These are phyloP conservation scores for Trachemys scripta DNA, from an alignment of 2,113 vertebrate genomes.

Conservation along the genomic window DNA sequence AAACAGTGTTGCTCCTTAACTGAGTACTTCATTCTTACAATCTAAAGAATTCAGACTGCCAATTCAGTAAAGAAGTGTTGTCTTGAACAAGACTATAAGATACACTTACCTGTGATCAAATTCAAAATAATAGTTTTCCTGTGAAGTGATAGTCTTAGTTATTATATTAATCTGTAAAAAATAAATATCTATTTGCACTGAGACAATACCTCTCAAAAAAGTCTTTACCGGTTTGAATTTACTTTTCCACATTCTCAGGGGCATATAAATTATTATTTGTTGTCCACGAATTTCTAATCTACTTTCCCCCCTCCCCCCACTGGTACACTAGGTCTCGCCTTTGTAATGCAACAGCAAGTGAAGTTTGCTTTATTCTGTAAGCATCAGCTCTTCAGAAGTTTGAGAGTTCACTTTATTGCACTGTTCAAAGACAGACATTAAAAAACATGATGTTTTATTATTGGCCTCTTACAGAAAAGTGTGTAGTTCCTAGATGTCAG, in stretches of 20 bases:
- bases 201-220: not conserved
- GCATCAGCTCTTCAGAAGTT: not conserved
- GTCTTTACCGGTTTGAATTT: not conserved
- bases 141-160: rapidly evolving
- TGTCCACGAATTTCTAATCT: not conserved
- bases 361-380: not conserved
- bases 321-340: not conserved
- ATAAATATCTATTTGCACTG: not conserved
- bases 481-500: rapidly evolving
- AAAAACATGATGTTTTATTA: not conserved
- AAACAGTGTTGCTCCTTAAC: not conserved
- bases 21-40: not conserved
- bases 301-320: not conserved
- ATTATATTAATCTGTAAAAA: not conserved
- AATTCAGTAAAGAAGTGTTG: not conserved
- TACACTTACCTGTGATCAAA: not conserved
- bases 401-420: not conserved
- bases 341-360: not conserved
- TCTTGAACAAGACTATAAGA: not conserved
- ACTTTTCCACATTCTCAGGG: not conserved
- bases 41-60: not conserved
- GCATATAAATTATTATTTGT: not conserved
- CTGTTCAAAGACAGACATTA: rapidly evolving
- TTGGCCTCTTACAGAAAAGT: not conserved
- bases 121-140: not conserved